Evolutionary conservation across 2,113 vertebrate species (phyloP).

Genomic region (Tor tambroides): DNA sequence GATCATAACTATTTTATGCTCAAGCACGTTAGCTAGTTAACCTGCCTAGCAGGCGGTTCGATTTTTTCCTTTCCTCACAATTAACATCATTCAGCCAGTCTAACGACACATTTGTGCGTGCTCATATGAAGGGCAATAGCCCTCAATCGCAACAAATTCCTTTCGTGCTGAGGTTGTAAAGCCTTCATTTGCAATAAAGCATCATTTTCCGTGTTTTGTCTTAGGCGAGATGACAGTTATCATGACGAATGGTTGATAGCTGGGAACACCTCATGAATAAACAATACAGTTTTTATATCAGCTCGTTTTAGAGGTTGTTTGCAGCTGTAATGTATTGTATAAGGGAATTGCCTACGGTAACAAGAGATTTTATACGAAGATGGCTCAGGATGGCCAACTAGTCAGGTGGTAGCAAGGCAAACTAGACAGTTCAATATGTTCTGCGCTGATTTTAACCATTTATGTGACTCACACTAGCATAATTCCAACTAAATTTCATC

Average conservation of each 20-base stretch:
- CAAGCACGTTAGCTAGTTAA: conserved; percentile 9
- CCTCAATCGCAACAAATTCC: conserved; percentile 11
- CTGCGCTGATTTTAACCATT: neutral
- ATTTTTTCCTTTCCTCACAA: neutral
- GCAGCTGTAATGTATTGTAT: conserved; percentile 27
- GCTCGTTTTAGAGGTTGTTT: conserved; percentile 31
- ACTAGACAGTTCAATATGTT: neutral
- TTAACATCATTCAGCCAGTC: neutral
- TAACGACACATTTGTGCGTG: conserved; percentile 11
- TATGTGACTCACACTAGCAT: neutral
- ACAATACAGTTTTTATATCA: conserved; percentile 45
- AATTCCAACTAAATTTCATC: neutral
- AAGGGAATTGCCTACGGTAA: conserved; percentile 31
- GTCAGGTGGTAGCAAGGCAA: neutral
- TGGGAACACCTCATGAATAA: conserved; percentile 55
- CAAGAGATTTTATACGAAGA: conserved; percentile 26
- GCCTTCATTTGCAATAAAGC: conserved; percentile 38
- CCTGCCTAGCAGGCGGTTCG: neutral
- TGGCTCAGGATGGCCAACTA: neutral
- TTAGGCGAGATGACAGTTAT: conserved; percentile 51
- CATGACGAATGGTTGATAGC: conserved; percentile 44
- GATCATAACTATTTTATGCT: neutral
- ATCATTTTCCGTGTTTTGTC: neutral
- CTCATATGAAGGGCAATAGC: conserved; percentile 19
- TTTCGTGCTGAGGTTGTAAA: conserved; percentile 21